Evolutionary conservation across 2,113 vertebrate genomes (phyloP).

Genomic region (Ramphastos sulfuratus): DNA sequence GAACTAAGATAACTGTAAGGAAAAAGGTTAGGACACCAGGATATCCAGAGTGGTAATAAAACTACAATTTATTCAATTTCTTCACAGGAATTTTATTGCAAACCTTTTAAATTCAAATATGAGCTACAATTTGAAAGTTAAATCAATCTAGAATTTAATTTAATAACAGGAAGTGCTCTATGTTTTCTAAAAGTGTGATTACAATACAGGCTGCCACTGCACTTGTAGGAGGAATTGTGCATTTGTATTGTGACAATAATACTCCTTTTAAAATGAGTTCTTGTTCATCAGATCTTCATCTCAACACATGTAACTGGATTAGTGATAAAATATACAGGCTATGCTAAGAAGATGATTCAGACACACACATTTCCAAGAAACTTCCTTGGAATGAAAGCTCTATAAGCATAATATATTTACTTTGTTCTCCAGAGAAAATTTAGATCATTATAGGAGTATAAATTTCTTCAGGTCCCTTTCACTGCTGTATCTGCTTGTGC

Average conservation of each 20-base stretch:
- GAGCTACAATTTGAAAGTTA: conserved; percentile 79
- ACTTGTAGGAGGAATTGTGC: conserved; percentile 63
- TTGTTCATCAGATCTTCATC: conserved; percentile 71
- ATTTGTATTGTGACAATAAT: conserved; percentile 60
- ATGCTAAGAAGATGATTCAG: conserved; percentile 76
- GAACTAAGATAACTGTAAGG: conserved; percentile 96
- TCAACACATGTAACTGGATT: conserved; percentile 59
- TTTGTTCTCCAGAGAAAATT: conserved; percentile 28
- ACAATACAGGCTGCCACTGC: conserved; percentile 64
- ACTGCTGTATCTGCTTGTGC: background rate
- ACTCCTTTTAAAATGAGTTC: conserved; percentile 68
- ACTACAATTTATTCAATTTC: conserved; percentile 83
- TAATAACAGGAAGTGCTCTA: conserved; percentile 75
- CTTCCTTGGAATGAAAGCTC: conserved; percentile 37
- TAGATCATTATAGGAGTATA: background rate
- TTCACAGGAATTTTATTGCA: conserved; percentile 80
- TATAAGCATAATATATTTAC: conserved; percentile 21
- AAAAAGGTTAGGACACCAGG: conserved; percentile 84
- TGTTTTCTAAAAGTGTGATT: conserved; percentile 75
- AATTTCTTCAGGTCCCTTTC: conserved; percentile 35
- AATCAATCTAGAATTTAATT: conserved; percentile 80
- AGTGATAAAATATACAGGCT: conserved; percentile 67
- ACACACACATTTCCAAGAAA: conserved; percentile 55
- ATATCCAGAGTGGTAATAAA: conserved; percentile 81
- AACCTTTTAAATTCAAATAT: conserved; percentile 85